Evolutionary conservation across 2,797 vertebrate species (phyloP), one percentile per base, ranked within the genome.

Genomic region (Borostomias antarcticus): DNA sequence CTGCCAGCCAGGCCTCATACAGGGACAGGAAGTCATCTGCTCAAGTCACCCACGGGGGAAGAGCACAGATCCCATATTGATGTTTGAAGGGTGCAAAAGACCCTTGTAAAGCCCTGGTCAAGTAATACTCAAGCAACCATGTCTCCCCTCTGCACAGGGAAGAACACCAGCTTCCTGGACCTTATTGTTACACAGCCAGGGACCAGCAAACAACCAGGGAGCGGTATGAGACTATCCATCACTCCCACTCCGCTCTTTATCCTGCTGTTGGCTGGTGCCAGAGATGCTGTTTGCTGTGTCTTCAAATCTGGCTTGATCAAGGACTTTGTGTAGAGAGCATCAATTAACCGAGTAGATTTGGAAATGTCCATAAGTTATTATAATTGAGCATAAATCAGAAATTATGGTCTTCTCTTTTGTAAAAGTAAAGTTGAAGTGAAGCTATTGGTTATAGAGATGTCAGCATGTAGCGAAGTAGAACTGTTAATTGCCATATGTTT

Each of bases 131-230:
- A 83, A 76, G 86, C 78, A 80, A 75, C 78, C 85, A 79, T 85
- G 82, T 86, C 76, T 81, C 85, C 85, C 77, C 84, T 74, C 77
- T 62, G 75, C 72, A 35, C 77, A 66, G 73, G 26, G 25, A 32
- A 80, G 73, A 86, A 82, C 81, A 79, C 70, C 50, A 74, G 77
- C 84, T 85, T 88, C 80, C 88, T 81, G 88, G 88, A 85, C 89
- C 86, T 84, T 91, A 91, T 91, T 90, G 85, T 89, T 89, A 86
- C 83, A 87, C 86, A 82, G 86, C 76, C 28, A 78, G 75, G 78
- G 72, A 85, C 73, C 82, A 86, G 83, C 82, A 87, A 91, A 89
- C 82, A 90, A 83, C 68, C 73, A 66, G 78, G 76, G 77, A 66
- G 74, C 70, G 70, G 67, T 73, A 72, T 82, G 58, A 76, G 53